Conservation (phyloP, 2,888 invertebrate genomes). For the Plutella xylostella region DNA sequence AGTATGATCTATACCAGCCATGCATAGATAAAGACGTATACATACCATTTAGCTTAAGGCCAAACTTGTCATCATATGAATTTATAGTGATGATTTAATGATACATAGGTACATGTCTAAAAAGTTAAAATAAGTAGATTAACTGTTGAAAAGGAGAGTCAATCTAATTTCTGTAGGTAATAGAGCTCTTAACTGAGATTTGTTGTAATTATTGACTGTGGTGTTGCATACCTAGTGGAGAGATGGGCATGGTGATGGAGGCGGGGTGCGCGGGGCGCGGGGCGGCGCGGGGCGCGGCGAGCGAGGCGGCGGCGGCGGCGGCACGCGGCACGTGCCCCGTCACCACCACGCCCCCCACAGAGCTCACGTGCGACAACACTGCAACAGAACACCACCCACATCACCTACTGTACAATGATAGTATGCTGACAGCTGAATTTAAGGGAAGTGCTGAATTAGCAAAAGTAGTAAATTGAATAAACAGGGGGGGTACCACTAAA, state of each 20-base stretch:
- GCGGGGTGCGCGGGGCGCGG: constrained; percentile 42
- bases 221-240: constrained; percentile 8
- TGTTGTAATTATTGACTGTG: background rate
- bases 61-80: too few species aligned
- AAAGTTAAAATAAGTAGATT: background rate
- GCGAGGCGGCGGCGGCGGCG: constrained; percentile 80
- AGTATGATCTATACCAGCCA: too few species aligned
- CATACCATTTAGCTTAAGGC: too few species aligned
- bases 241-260: constrained; percentile 7
- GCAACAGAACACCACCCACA: too few species aligned
- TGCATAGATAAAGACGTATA: too few species aligned
- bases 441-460: too few species aligned
- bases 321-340: constrained; percentile 63
- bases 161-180: background rate
- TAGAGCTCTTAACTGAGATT: background rate
- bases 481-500: too few species aligned
- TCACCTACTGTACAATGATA: too few species aligned
- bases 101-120: background rate
- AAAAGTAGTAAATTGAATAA: too few species aligned
- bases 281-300: constrained; percentile 77
- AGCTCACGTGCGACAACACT: constrained; percentile 42
- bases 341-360: constrained; percentile 43
- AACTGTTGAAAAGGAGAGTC: too few species aligned
- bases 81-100: too few species aligned
- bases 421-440: too few species aligned